Conservation (phyloP, 2,888 invertebrate genomes). For the Lasioglossum calceatum region DNA sequence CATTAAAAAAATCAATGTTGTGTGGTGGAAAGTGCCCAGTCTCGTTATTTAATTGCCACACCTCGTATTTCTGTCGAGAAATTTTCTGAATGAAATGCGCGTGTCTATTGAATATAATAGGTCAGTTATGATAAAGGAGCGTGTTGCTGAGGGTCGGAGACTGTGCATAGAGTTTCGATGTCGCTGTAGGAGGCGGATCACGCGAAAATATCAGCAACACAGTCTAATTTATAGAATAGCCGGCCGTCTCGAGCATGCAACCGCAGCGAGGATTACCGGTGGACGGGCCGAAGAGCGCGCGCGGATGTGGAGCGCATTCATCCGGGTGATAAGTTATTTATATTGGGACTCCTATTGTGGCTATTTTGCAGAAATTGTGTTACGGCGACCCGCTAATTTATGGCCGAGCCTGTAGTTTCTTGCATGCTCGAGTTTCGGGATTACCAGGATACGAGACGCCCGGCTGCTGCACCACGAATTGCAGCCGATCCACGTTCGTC, state of each 20-base stretch:
- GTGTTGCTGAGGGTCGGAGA: background rate
- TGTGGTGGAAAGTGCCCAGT: too few relatives aligned
- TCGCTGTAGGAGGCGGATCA: background rate
- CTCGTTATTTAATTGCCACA: too few relatives aligned
- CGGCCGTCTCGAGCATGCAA: slow-evolving; percentile 28
- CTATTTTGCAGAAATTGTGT: slow-evolving; percentile 55
- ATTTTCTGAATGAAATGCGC: background rate
- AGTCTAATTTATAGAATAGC: slow-evolving; percentile 30
- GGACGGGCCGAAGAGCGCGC: slow-evolving; percentile 21
- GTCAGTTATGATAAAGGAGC: background rate
- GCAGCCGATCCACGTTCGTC: slow-evolving; percentile 13
- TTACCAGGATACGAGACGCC: slow-evolving; percentile 17
- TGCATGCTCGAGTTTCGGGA: slow-evolving; percentile 37
- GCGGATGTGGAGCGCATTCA: slow-evolving; percentile 37
- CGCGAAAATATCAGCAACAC: slow-evolving; percentile 10
- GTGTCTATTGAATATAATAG: background rate
- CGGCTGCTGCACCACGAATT: slow-evolving; percentile 1
- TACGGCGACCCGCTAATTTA: slow-evolving; percentile 45
- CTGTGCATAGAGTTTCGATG: background rate
- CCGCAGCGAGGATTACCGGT: slow-evolving; percentile 50
- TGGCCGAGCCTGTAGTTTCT: slow-evolving; percentile 36
- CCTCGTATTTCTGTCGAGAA: too few relatives aligned
- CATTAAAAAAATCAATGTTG: too few relatives aligned
- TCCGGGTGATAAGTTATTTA: slow-evolving; percentile 58
- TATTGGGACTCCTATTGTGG: slow-evolving; percentile 57